These are phyloP conservation scores for Hexactinellida sp. DNA, from an alignment of 37 sponge, comb jelly and placozoan genomes.

Conservation along the genomic window DNA sequence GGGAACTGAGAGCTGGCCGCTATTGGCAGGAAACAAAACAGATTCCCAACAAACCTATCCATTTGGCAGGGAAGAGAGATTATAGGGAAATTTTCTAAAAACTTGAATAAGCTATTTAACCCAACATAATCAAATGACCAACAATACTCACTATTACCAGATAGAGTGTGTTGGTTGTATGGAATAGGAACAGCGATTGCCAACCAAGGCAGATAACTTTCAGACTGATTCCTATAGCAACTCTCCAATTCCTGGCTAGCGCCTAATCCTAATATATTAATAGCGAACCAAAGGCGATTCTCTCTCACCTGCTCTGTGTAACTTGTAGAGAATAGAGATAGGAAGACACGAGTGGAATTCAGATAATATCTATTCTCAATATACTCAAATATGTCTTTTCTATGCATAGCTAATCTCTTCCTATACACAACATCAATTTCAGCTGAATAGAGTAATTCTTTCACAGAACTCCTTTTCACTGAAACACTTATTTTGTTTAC, in stretches of 20 bases:
- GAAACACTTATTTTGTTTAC: neutral
- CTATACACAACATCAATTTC: neutral
- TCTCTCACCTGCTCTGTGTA: neutral
- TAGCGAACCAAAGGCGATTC: neutral
- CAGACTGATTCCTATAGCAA: neutral
- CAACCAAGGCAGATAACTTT: neutral
- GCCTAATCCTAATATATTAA: neutral
- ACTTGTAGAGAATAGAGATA: neutral
- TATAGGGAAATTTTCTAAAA: neutral
- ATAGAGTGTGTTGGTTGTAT: neutral
- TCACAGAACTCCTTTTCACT: neutral
- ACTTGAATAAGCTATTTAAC: neutral
- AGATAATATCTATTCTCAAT: neutral
- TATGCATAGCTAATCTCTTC: neutral
- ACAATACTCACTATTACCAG: neutral
- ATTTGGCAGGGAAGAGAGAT: neutral
- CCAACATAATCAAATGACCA: neutral
- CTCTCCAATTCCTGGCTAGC: neutral
- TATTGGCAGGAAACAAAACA: slow-evolving; percentile 74
- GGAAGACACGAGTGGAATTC: neutral
- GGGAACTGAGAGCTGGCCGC: slow-evolving; percentile 30
- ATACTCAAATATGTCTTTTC: slow-evolving; percentile 1
- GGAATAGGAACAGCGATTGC: neutral
- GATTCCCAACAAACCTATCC: slow-evolving; percentile 24
- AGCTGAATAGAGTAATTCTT: neutral